Evolutionary conservation across 2,113 vertebrate species (phyloP), one percentile per base, ranked within the genome.

Genomic region (Empidonax traillii): DNA sequence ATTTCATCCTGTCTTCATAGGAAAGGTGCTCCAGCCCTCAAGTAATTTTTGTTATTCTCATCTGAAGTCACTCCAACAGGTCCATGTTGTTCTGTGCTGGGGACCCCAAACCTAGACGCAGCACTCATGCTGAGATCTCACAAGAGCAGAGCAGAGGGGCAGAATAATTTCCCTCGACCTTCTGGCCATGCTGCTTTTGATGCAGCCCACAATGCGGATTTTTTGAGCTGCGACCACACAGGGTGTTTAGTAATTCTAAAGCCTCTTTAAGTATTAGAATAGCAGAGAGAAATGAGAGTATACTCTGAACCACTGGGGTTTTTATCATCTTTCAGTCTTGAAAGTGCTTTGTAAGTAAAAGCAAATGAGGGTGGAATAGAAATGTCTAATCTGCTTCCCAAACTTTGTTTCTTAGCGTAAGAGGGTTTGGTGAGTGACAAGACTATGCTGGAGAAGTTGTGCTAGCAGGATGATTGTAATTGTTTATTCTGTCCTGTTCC

Each of bases 401-500:
- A 12, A 31, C 8, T 10, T 62, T 85, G 3, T 41, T 10, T 75
- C 35, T 62, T 72, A n/a, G 21, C 10, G 2, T 77, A 18, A 79
- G 14, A 33, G 6, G 16, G 28, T 87, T 85, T 41, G 30, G 24
- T 39, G 30, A 9, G 2, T 47, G 58, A n/a, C 19, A 41, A 19
- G 28, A 65, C 35, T 72, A 4, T 33, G 3, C 24, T 62, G 78
- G 33, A 78, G 43, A 61, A 76, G 43, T 22, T 85, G 25, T 8
- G 0, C 13, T 71, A 30, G 13, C 73, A 76, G 11, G 13, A 10
- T 77, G 66, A 53, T 52, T 49, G 28, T 87, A 90, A 95, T 75
- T 73, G 31, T 33, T 92, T 94, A 8, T 85, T 41, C 23, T 97
- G 39, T 95, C 91, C 67, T 96, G 55, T 94, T 97, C 90, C 91